Conservation (phyloP, 2,888 invertebrate genomes). For the Drosophila fulvimacula region DNA sequence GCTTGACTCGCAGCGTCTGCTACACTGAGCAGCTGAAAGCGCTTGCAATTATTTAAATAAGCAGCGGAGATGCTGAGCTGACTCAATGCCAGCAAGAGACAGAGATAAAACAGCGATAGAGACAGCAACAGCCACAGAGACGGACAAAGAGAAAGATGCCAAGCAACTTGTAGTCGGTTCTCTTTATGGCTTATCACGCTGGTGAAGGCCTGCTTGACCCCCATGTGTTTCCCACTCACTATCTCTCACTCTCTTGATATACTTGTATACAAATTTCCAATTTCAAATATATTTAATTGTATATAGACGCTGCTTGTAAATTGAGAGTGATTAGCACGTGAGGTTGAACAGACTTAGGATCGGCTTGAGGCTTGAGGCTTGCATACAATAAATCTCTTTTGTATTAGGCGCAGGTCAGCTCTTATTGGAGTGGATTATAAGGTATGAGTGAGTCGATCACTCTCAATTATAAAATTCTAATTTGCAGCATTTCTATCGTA, state of each 20-base stretch:
- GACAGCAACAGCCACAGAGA: not conserved
- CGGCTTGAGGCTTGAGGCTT: not conserved
- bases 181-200: conserved; percentile 28
- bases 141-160: conserved; percentile 5
- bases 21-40: conserved; percentile 28
- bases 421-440: not conserved
- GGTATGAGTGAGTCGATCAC: not conserved
- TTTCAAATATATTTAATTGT: conserved; percentile 1
- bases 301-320: not conserved
- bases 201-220: conserved; percentile 12
- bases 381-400: not conserved
- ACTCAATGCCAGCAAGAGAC: conserved; percentile 19
- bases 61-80: conserved; percentile 49
- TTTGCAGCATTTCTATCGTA: not conserved
- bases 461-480: not conserved
- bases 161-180: not conserved
- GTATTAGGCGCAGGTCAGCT: not conserved
- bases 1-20: conserved; percentile 45
- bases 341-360: not conserved
- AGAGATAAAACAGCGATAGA: not conserved
- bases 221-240: not conserved
- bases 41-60: conserved; percentile 65
- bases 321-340: conserved; percentile 3
- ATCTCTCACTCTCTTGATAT: not conserved
- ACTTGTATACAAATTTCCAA: conserved; percentile 5